These are phyloP conservation scores for Elmis aenea DNA, from an alignment of 2,888 invertebrate genomes.

Conservation along the genomic window DNA sequence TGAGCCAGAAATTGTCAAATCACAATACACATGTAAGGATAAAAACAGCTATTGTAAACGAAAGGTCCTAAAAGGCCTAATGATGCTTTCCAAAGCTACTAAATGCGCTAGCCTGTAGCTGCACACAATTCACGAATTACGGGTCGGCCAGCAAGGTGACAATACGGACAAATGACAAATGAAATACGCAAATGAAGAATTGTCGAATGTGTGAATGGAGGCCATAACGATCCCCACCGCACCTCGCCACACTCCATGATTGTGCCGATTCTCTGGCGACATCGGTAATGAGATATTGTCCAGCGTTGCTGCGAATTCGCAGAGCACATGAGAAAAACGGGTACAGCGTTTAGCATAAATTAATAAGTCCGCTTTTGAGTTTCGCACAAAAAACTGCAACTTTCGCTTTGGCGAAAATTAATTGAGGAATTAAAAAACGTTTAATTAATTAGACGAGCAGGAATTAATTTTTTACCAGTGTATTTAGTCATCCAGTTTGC, in stretches of 20 bases:
- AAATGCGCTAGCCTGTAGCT: constrained; percentile 19
- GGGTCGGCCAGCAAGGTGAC: constrained; percentile 32
- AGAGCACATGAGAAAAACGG: constrained; percentile 15
- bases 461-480: too few species aligned
- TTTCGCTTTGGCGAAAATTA: constrained; percentile 1
- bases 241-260: constrained; percentile 25
- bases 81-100: constrained; percentile 24
- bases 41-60: constrained; percentile 19
- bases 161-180: constrained; percentile 52
- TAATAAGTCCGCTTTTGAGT: too few species aligned
- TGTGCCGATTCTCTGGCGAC: constrained; percentile 32
- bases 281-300: constrained; percentile 34
- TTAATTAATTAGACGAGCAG: too few species aligned
- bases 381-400: constrained; percentile 9
- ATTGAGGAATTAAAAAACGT: constrained; percentile 2
- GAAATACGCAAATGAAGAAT: constrained; percentile 54
- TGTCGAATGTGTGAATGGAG: constrained; percentile 48
- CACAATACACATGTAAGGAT: too few species aligned
- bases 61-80: constrained; percentile 23
- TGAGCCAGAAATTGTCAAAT: neutral
- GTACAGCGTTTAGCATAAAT: too few species aligned
- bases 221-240: constrained; percentile 44
- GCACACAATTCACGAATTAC: constrained; percentile 26
- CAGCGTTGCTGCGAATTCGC: constrained; percentile 22
- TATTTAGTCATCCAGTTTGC: too few species aligned